Evolutionary conservation across 2,113 vertebrate species (phyloP).

Genomic region (Neodon shergylaensis): DNA sequence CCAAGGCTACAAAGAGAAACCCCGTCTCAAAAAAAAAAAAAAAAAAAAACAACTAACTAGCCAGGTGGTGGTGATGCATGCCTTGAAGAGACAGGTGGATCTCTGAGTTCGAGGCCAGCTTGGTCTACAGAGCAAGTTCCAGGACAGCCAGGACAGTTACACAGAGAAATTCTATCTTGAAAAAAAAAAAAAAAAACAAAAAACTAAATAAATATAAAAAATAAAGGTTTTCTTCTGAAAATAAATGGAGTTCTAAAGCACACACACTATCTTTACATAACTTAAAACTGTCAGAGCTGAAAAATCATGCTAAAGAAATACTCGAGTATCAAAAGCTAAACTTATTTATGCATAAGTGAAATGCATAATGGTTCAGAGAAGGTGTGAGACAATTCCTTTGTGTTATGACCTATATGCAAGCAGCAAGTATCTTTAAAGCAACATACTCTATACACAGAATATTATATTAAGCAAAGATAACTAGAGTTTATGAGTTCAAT

Average conservation of each 20-base stretch:
- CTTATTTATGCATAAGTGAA: not conserved
- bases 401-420: not conserved
- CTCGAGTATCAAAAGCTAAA: not conserved
- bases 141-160: too few species aligned
- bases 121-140: too few species aligned
- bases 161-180: too few species aligned
- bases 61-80: too few species aligned
- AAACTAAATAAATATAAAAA: not conserved
- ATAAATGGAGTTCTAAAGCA: constrained; percentile 74
- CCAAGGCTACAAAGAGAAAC: not conserved
- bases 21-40: not conserved
- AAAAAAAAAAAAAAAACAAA: too few species aligned
- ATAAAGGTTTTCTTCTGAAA: constrained; percentile 70
- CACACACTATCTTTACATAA: not conserved
- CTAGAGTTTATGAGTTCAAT: not conserved
- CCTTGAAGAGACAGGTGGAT: too few species aligned
- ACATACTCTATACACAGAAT: not conserved
- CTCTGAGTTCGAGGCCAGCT: too few species aligned
- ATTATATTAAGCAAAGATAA: constrained; percentile 15
- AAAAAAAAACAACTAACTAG: not conserved
- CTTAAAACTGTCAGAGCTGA: not conserved
- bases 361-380: not conserved
- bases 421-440: constrained; percentile 19
- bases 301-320: constrained; percentile 46
- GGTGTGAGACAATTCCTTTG: not conserved